These are phyloP conservation scores for Canis aureus DNA, from an alignment of 2,113 vertebrate genomes.

Conservation along the genomic window DNA sequence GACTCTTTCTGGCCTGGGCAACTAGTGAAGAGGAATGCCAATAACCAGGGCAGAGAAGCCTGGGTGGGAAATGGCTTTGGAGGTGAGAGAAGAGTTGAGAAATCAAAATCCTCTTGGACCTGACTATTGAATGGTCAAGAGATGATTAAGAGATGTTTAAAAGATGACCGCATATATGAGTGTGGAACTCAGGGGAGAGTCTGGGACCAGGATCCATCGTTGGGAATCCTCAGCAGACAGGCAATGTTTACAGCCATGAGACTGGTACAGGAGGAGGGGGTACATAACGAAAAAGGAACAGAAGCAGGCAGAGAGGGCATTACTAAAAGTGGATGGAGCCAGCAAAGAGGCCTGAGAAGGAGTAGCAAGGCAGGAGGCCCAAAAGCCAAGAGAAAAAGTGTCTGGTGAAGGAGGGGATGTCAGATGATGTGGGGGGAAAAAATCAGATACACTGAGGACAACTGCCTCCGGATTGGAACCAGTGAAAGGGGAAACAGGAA, in stretches of 20 bases:
- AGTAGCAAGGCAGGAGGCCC: not conserved
- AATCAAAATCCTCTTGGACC: not conserved
- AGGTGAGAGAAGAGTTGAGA: not conserved
- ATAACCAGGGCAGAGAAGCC: not conserved
- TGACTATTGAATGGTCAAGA: not conserved
- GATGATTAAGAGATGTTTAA: not conserved
- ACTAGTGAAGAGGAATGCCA: not conserved
- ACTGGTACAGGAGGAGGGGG: not conserved
- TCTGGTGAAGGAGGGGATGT: not conserved
- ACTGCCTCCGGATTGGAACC: not conserved
- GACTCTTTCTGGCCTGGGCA: not conserved
- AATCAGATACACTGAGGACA: not conserved
- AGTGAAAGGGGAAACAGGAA: not conserved
- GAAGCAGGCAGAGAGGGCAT: not conserved
- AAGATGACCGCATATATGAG: not conserved
- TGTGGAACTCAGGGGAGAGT: not conserved
- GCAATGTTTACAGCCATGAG: not conserved
- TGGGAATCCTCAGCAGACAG: not conserved
- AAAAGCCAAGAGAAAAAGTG: not conserved
- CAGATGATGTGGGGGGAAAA: not conserved
- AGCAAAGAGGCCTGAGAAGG: not conserved
- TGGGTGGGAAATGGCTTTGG: not conserved
- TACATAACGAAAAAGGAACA: not conserved
- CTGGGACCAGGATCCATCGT: not conserved
- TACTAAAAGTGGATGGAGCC: not conserved